Base-by-base conservation (phyloP, 2,797 vertebrate species). In the Pseudomugil gertrudae region DNA sequence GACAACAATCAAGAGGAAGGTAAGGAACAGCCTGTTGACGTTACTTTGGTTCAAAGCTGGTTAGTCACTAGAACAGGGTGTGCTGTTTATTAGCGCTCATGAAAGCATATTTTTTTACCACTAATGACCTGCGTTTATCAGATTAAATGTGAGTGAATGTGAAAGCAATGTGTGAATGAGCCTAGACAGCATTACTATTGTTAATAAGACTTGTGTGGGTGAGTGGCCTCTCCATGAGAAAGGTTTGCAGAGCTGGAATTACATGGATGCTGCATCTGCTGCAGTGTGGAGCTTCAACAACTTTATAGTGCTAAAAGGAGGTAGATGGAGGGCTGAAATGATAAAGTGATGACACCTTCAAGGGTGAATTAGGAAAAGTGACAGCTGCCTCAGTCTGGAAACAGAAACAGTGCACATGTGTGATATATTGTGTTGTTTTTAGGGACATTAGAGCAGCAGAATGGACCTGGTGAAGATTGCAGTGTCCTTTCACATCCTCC, bases 401-500 rank as follows among this genome's bases (percentile, higher is more conserved):
- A 62, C 59, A 72, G 63, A 67, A 66, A 72, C 57, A 70, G 58
- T 59, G 62, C 9, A 19, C 93, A 86, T 93, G 92, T 85, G 93
- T 95, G 29, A 29, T 73, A 90, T 93, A n/a, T 53, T 74, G 29
- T 63, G 21, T 51, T 57, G 27, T 64, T 62, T 64, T 66, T 10
- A 74, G 64, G 19, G 48, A 11, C 19, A 66, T 48, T 29, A 40
- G 56, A 68, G 4, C 33, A 83, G 72, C 92, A 94, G 86, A 74
- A 97, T 98, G 96, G 77, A 93, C 51, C 82, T 80, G 6, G 55
- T 93, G 56, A 81, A 75, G 77, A 43, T 87, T 67, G 92, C 92
- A 68, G 88, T 95, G 84, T 94, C 91, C 82, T 87, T 97, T 54
- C 94, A 95, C 86, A 84, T 96, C 43, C 82, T 95, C 51, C 84